A percentile compares a stretch with the other conserved stretches of the same genome.
Evolutionary conservation across 2,888 invertebrate species (phyloP).

Genomic region (Chorisops tibialis): DNA sequence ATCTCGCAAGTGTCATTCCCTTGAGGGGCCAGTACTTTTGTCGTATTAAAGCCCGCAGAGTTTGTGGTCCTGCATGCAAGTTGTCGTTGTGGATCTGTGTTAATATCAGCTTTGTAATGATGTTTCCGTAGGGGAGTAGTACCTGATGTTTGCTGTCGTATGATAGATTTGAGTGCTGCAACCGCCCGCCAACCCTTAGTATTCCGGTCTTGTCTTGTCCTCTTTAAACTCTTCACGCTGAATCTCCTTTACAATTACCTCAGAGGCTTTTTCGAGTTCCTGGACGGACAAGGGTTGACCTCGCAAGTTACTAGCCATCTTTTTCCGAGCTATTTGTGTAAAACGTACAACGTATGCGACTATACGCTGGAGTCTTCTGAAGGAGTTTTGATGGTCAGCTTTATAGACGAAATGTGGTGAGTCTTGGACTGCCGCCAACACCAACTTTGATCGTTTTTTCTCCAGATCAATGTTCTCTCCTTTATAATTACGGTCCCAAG

Average conservation of each 20-base stretch:
- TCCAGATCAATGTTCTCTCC: too few species aligned
- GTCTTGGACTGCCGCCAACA: neutral
- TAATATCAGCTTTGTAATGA: constrained; percentile 22
- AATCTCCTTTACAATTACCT: neutral
- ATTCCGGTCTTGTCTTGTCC: too few species aligned
- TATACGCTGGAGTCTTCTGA: neutral
- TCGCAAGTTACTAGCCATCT: too few species aligned
- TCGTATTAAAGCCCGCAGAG: constrained; percentile 26
- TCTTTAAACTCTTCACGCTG: constrained; percentile 29
- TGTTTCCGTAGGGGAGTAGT: constrained; percentile 34
- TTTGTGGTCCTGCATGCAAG: constrained; percentile 24
- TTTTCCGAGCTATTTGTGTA: too few species aligned
- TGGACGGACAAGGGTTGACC: neutral
- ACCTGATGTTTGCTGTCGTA: too few species aligned
- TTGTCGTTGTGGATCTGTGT: constrained; percentile 13
- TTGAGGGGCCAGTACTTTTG: constrained; percentile 36
- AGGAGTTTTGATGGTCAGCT: neutral
- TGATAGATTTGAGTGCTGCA: too few species aligned
- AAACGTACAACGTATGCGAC: neutral
- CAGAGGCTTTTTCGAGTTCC: neutral
- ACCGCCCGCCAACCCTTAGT: too few species aligned
- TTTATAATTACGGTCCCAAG: too few species aligned
- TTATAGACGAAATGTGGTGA: neutral
- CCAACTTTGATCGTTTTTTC: neutral
- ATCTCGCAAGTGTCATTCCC: constrained; percentile 29